Conservation (phyloP, 2,113 vertebrate species). For the Coregonus clupeaformis region DNA sequence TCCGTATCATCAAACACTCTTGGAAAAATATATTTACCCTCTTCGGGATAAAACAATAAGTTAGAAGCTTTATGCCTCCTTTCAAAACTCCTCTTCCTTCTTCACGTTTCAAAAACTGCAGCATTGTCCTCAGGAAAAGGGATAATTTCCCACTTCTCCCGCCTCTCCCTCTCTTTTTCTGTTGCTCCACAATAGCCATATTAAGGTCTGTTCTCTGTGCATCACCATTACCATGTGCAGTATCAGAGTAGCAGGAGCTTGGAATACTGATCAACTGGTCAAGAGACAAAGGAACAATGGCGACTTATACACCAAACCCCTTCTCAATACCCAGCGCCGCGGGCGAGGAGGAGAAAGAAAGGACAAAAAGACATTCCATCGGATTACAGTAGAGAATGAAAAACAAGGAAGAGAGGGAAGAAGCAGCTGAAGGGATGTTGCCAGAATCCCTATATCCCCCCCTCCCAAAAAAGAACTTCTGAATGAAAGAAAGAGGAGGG, state of each 20-base stretch:
- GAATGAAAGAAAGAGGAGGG: not conserved
- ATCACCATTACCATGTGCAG: slow-evolving; percentile 4
- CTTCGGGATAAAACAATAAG: not conserved
- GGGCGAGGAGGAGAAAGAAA: not conserved
- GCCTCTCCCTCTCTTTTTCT: not conserved
- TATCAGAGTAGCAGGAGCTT: slow-evolving; percentile 1
- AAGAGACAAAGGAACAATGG: slow-evolving; percentile 36
- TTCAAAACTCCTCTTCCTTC: not conserved
- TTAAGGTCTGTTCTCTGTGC: slow-evolving; percentile 18
- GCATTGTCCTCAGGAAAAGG: slow-evolving; percentile 6
- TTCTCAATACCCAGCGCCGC: slow-evolving; percentile 4
- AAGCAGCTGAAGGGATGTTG: not conserved
- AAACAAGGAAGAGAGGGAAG: slow-evolving; percentile 74
- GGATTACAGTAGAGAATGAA: slow-evolving; percentile 70
- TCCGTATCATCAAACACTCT: no score
- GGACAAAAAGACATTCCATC: not conserved
- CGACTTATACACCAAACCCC: slow-evolving; percentile 22
- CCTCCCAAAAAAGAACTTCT: not conserved
- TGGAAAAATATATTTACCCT: no score
- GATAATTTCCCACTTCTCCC: not conserved
- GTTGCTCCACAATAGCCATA: slow-evolving; percentile 14
- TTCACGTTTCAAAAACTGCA: slow-evolving; percentile 15
- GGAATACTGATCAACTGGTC: slow-evolving; percentile 35
- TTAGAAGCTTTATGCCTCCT: not conserved
- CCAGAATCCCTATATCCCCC: not conserved